Evolutionary conservation across 2,888 invertebrate genomes (phyloP).

Genomic region (Saturnia pavonia): DNA sequence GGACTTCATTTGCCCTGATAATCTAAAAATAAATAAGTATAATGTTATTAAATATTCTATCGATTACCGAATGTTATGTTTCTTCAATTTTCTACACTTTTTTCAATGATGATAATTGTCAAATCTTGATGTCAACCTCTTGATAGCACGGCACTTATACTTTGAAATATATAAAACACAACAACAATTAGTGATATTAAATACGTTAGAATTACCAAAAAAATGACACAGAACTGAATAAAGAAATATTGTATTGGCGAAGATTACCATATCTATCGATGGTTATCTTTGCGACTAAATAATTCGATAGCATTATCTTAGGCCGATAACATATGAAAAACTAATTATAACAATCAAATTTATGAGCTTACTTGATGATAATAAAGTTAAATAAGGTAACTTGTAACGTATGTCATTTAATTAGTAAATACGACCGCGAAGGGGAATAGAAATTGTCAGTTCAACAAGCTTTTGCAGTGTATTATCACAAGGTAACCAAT

Average conservation of each 20-base stretch:
- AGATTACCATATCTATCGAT: conserved; percentile 60
- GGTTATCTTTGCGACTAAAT: conserved; percentile 66
- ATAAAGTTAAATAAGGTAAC: background rate
- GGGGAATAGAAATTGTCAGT: background rate
- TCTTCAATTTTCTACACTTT: background rate
- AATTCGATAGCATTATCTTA: conserved; percentile 47
- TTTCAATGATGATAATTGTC: background rate
- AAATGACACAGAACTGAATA: conserved; percentile 49
- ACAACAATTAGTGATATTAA: conserved; percentile 23
- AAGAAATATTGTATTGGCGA: conserved; percentile 43
- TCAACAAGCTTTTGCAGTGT: background rate
- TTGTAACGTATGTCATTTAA: background rate
- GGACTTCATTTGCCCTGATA: too few species aligned
- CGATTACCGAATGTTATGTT: background rate
- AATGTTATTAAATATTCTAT: background rate
- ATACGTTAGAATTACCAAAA: conserved; percentile 45
- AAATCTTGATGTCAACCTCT: background rate
- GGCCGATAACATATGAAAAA: conserved; percentile 24
- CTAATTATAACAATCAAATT: conserved; percentile 18
- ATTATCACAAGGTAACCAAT: too few species aligned
- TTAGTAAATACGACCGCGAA: background rate
- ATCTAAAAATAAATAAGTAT: too few species aligned
- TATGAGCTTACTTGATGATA: background rate
- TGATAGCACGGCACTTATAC: background rate
- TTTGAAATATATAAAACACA: conserved; percentile 3